phyloP scores from a whole-genome alignment of 2,113 vertebrate genomes.

The Marcusenius ussheri region DNA sequence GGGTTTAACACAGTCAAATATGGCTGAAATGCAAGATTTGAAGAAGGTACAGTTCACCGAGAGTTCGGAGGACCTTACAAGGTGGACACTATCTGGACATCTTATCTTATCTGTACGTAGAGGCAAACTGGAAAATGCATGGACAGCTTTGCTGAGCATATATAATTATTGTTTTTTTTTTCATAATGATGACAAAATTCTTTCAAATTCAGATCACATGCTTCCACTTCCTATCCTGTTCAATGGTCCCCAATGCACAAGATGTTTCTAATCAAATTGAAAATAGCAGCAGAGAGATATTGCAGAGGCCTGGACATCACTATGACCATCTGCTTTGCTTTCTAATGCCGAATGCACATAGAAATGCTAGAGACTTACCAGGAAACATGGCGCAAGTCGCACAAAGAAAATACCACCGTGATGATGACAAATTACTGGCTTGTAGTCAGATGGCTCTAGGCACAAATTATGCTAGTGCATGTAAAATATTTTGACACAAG shows the following conservation, averaged over 20 bases:
- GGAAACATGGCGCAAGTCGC: neutral
- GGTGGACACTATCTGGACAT: neutral
- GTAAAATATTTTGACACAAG: neutral
- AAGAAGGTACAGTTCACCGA: neutral
- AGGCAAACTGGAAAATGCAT: neutral
- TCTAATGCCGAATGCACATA: neutral
- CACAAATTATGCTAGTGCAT: neutral
- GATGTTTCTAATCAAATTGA: neutral
- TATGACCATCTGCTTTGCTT: neutral
- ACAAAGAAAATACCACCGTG: neutral
- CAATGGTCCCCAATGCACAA: neutral
- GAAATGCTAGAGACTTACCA: neutral
- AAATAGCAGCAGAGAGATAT: neutral
- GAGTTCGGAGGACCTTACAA: neutral
- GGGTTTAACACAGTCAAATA: neutral
- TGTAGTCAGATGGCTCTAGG: neutral
- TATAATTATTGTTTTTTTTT: neutral
- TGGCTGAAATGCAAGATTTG: neutral
- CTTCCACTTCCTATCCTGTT: neutral
- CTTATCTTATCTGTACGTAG: neutral
- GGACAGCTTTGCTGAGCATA: neutral
- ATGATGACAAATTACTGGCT: neutral
- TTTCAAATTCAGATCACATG: neutral
- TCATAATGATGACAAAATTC: neutral
- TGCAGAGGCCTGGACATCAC: neutral